phyloP scores from a whole-genome alignment of 2,113 vertebrate species.

The Donacobius atricapilla region DNA sequence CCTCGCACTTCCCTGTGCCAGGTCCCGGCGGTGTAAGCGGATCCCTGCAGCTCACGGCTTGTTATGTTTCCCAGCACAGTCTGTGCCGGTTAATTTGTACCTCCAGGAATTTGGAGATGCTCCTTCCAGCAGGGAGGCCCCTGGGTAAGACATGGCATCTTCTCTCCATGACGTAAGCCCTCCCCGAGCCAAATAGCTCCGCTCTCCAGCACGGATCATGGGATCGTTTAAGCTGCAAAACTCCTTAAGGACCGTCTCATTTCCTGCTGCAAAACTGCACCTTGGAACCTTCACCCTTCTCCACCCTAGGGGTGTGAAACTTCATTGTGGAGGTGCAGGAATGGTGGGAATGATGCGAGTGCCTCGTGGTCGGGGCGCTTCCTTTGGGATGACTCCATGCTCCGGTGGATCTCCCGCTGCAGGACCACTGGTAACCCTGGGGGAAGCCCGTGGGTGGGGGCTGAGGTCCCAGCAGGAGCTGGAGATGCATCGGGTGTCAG shows the following conservation, averaged over 20 bases:
- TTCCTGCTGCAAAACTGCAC: not conserved
- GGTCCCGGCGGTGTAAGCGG: not conserved
- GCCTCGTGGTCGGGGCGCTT: rapidly evolving
- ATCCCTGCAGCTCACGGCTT: slow-evolving; percentile 31
- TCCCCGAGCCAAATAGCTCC: not conserved
- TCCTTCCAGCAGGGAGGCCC: slow-evolving; percentile 55
- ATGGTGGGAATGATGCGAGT: rapidly evolving
- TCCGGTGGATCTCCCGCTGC: rapidly evolving
- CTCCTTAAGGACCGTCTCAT: not conserved
- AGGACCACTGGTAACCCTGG: not conserved
- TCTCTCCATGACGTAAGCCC: not conserved
- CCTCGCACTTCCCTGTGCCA: not conserved
- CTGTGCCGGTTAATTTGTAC: slow-evolving; percentile 27
- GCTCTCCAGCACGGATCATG: rapidly evolving
- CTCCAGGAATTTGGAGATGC: slow-evolving; percentile 56
- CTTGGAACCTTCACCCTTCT: not conserved
- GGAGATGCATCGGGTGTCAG: slow-evolving; percentile 16
- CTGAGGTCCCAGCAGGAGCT: not conserved
- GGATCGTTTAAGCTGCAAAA: not conserved
- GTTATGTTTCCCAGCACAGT: slow-evolving; percentile 44
- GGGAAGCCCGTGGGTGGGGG: not conserved
- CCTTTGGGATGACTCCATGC: rapidly evolving
- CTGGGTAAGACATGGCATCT: slow-evolving; percentile 4
- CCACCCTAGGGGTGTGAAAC: rapidly evolving
- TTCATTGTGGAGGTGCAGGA: rapidly evolving